Evolutionary conservation across 2,113 vertebrate genomes (phyloP).

Genomic region (Forbesichthys papilliferus): DNA sequence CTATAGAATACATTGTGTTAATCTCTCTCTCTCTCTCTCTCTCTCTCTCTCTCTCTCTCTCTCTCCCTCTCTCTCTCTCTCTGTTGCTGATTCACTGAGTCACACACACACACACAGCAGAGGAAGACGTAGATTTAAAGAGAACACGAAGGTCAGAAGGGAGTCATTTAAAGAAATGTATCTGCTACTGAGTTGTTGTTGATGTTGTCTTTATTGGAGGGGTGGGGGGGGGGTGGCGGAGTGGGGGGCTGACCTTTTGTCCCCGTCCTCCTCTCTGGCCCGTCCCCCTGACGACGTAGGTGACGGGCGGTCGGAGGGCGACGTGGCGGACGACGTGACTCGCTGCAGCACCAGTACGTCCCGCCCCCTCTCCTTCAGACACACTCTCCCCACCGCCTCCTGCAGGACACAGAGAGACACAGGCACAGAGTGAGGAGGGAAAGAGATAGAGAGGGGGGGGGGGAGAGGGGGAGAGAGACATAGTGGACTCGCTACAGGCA

Average conservation of each 20-base stretch:
- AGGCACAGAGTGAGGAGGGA: neutral
- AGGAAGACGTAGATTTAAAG: neutral
- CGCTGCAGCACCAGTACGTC: slow-evolving; percentile 90
- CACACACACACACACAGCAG: slow-evolving; percentile 34
- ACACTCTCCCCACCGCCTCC: slow-evolving; percentile 80
- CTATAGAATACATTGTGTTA: slow-evolving; percentile 59
- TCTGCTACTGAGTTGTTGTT: slow-evolving; percentile 26
- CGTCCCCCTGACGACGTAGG: slow-evolving; percentile 76
- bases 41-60: neutral
- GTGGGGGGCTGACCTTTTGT: slow-evolving; percentile 66
- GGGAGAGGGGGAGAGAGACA: slow-evolving; percentile 26
- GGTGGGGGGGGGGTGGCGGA: slow-evolving; percentile 2
- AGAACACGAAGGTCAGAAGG: neutral
- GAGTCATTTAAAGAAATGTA: slow-evolving; percentile 30
- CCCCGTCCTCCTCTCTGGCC: slow-evolving; percentile 73
- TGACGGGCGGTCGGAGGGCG: slow-evolving; percentile 81
- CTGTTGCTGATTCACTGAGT: neutral
- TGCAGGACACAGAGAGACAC: slow-evolving; percentile 50
- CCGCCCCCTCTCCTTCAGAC: slow-evolving; percentile 86
- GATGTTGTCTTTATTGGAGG: slow-evolving; percentile 14
- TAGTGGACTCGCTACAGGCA: neutral
- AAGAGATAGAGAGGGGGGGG: slow-evolving; percentile 21
- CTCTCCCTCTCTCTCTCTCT: too few species aligned
- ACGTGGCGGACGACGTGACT: slow-evolving; percentile 74
- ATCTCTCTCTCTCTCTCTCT: neutral